Evolutionary conservation across 2,797 vertebrate genomes (phyloP).

Genomic region (Urocyon cinereoargenteus): DNA sequence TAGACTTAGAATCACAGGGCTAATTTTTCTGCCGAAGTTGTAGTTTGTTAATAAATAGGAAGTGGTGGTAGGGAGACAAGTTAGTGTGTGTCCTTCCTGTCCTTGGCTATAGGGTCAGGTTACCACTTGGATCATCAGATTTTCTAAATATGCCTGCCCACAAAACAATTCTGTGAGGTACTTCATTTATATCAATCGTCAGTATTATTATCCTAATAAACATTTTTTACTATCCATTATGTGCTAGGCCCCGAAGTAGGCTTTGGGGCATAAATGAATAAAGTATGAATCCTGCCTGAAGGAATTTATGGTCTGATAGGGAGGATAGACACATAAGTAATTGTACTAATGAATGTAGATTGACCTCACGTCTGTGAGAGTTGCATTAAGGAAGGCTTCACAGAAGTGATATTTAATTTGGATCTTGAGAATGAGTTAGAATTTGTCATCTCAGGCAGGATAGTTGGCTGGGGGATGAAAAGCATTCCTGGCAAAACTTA

Average conservation of each 20-base stretch:
- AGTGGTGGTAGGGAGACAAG: background rate
- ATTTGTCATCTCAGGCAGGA: background rate
- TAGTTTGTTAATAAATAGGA: background rate
- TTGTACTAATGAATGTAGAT: background rate
- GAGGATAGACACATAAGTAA: background rate
- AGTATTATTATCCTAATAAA: conserved; percentile 28
- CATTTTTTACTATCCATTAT: conserved; percentile 57
- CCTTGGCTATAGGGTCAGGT: background rate
- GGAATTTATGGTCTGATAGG: conserved; percentile 5
- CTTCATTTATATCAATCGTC: conserved; percentile 6
- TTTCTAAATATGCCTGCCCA: background rate
- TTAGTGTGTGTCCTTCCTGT: background rate
- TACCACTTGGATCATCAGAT: background rate
- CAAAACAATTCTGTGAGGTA: background rate
- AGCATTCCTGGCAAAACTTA: background rate
- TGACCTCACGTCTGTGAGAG: conserved; percentile 15
- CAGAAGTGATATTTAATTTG: conserved; percentile 21
- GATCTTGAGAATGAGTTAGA: background rate
- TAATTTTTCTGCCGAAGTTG: background rate
- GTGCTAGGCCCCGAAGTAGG: background rate
- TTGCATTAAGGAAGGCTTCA: background rate
- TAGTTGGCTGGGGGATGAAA: background rate
- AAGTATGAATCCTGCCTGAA: conserved; percentile 60
- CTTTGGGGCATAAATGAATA: conserved; percentile 61
- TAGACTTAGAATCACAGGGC: background rate